Conservation (phyloP, 2,797 vertebrate genomes). For the Bradypus variegatus region DNA sequence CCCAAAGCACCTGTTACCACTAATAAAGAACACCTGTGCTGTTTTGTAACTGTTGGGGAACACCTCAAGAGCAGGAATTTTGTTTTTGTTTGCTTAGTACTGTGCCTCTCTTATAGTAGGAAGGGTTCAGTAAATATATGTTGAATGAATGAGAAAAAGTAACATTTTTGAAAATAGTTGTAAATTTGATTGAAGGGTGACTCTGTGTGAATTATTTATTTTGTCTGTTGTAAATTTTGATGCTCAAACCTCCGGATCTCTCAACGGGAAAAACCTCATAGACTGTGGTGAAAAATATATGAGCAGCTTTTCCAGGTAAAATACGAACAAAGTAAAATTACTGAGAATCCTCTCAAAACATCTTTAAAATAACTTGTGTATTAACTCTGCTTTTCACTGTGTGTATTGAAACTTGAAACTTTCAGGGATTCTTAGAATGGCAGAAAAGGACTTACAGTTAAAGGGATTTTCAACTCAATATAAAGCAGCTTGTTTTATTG, state of each 20-base stretch:
- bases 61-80: not conserved
- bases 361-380: not conserved
- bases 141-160: not conserved
- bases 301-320: not conserved
- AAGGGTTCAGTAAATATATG: not conserved
- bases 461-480: not conserved
- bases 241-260: not conserved
- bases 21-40: not conserved
- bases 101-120: not conserved
- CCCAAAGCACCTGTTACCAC: not conserved
- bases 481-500: not conserved
- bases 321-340: not conserved
- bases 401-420: conserved; percentile 17
- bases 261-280: not conserved
- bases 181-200: conserved; percentile 6
- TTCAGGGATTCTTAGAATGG: not conserved
- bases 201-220: not conserved
- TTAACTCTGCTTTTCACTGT: not conserved
- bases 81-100: not conserved
- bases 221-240: conserved; percentile 3
- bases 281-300: not conserved
- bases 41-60: not conserved
- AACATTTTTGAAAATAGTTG: conserved; percentile 11
- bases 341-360: not conserved
- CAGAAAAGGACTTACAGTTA: conserved; percentile 5